These are phyloP conservation scores for Haemorhous mexicanus DNA, from an alignment of 2,113 vertebrate genomes.

Conservation along the genomic window DNA sequence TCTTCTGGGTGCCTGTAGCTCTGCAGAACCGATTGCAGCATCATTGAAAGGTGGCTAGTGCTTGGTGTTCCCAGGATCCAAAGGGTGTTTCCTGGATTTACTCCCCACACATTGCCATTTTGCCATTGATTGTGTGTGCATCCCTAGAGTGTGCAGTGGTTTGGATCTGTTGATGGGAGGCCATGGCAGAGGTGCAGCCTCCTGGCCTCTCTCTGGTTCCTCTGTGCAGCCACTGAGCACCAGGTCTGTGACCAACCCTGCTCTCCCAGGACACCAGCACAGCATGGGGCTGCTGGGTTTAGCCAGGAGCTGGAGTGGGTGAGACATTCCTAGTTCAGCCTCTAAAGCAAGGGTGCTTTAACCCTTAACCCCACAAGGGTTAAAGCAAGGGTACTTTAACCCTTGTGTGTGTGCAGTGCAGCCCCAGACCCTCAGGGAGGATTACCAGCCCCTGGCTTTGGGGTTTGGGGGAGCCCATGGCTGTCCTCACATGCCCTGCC, in stretches of 20 bases:
- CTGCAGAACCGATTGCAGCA: background rate
- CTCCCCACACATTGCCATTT: background rate
- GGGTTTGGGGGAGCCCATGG: fast-evolving
- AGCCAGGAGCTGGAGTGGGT: fast-evolving
- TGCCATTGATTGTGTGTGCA: fast-evolving
- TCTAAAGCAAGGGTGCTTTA: background rate
- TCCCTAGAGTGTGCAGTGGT: fast-evolving
- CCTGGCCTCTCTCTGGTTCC: background rate
- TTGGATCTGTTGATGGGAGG: background rate
- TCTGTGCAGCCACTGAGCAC: background rate
- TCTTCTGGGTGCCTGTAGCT: background rate
- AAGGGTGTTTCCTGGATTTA: background rate
- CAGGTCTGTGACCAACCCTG: fast-evolving
- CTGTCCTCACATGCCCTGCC: background rate
- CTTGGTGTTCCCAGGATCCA: background rate
- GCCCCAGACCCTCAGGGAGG: background rate
- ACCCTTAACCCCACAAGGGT: background rate
- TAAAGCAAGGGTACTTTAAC: background rate
- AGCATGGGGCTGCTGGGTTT: background rate
- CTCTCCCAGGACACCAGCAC: background rate
- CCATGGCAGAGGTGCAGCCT: background rate
- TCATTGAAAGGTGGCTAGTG: background rate
- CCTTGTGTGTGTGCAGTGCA: too few relatives aligned
- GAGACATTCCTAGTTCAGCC: background rate
- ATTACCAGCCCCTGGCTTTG: fast-evolving